A percentile compares a stretch with the other conserved stretches of the same genome.
phyloP scores from a whole-genome alignment of 2,797 vertebrate species.

The Triplophysa yarkandensis region DNA sequence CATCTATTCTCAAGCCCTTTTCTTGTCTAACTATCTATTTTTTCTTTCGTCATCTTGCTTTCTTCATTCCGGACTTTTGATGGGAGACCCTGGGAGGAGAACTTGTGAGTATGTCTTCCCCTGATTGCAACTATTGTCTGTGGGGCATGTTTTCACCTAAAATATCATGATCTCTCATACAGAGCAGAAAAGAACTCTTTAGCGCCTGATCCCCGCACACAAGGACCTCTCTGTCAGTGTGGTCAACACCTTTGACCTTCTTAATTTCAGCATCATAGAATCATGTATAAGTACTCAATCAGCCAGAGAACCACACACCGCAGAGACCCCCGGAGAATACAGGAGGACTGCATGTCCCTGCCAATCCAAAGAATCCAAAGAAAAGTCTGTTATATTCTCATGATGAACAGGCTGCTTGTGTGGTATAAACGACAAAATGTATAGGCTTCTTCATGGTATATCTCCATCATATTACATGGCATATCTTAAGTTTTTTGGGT shows the following conservation, averaged over 20 bases:
- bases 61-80: conserved; percentile 17
- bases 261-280: conserved; percentile 50
- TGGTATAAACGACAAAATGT: not conserved
- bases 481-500: not conserved
- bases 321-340: conserved; percentile 19
- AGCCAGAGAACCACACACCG: conserved; percentile 35
- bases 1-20: conserved; percentile 45
- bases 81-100: not conserved
- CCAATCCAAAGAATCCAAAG: conserved; percentile 31
- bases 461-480: not conserved
- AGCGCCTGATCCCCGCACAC: conserved; percentile 27
- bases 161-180: conserved; percentile 44
- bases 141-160: conserved; percentile 46
- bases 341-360: not conserved
- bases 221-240: conserved; percentile 39
- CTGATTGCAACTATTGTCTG: conserved; percentile 36
- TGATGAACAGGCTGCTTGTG: not conserved
- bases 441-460: not conserved
- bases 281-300: conserved; percentile 45
- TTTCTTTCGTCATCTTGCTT: conserved; percentile 59
- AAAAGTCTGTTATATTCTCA: not conserved
- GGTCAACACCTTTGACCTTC: conserved; percentile 45
- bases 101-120: conserved; percentile 8
- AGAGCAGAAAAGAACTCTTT: conserved; percentile 42
- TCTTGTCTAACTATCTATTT: conserved; percentile 54